Evolutionary conservation across 2,797 vertebrate genomes (phyloP), one percentile per base, ranked within the genome.

Genomic region (Taeniopygia guttata): DNA sequence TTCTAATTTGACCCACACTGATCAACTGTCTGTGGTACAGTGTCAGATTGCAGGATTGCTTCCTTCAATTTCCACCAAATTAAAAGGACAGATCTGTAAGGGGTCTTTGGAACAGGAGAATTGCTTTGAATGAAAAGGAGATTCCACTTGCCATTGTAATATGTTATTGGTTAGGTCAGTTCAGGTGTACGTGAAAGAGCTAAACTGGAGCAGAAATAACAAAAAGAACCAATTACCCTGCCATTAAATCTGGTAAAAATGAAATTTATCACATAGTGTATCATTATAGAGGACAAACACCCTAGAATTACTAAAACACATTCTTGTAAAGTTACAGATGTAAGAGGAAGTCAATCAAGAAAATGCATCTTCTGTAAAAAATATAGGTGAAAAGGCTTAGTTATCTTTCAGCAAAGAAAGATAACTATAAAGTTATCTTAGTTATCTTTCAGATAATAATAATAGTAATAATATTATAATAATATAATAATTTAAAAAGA

Each of bases 401-500:
- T 58, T 54, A 29, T 45, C 27, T 64, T 73, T 36, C 22, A 60
- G 5, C 5, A 63, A 80, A 66, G 7, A 76, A 19, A 7, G 42
- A 27, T 7, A n/a, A n/a, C n/a, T n/a, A n/a, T n/a, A n/a, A n/a
- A n/a, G n/a, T n/a, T n/a, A n/a, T n/a, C 26, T 43, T 60, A n/a
- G 14, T 58, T 54, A 29, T 45, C 27, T 64, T 73, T 36, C 22
- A 60, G 42, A 27, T 7, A n/a, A n/a, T n/a, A 29, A 23, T 13
- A 36, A 8, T 29, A 36, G 4, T 7, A 13, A 36, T 30, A 21
- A 0, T 40, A 51, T n/a, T n/a, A n/a, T n/a, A n/a, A n/a, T n/a
- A n/a, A n/a, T n/a, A 23, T n/a, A 73, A n/a, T 10, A 70, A 36
- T 38, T 59, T 3, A 34, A 89, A 80, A 58, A 60, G 42, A 27